phyloP scores from a whole-genome alignment of 2,797 vertebrate genomes.

The Pogonophryne albipinna region DNA sequence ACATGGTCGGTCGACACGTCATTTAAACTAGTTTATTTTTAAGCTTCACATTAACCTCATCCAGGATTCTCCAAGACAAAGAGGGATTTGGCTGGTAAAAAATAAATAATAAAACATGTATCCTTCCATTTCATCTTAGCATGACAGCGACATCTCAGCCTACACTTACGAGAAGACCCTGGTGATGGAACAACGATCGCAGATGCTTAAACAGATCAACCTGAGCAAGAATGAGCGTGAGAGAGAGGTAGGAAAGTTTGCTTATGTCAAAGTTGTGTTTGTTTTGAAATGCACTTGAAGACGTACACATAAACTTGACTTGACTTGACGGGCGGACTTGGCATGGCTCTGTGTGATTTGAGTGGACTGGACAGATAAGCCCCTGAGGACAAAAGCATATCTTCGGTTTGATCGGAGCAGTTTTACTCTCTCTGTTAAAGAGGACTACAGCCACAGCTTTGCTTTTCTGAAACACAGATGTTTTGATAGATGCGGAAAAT shows the following conservation, averaged over 20 bases:
- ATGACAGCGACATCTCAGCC: conserved; percentile 97
- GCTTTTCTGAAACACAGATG: conserved; percentile 25
- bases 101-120: background rate
- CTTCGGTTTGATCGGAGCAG: conserved; percentile 49
- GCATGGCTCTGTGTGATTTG: conserved; percentile 39
- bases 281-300: conserved; percentile 20
- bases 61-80: background rate
- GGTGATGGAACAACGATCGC: conserved; percentile 97
- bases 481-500: conserved; percentile 42
- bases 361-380: conserved; percentile 56
- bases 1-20: background rate
- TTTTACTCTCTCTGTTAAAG: conserved; percentile 52
- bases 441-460: conserved; percentile 29
- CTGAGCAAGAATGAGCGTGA: conserved; percentile 96
- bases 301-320: conserved; percentile 43
- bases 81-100: background rate
- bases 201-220: conserved; percentile 99
- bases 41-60: background rate
- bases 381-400: conserved; percentile 59
- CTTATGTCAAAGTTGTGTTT: conserved; percentile 23
- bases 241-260: conserved; percentile 87
- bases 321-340: conserved; percentile 56
- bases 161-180: conserved; percentile 98
- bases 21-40: background rate
- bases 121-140: conserved; percentile 75